Conservation (phyloP, 2,797 vertebrate genomes). For the Hyperoplus immaculatus region DNA sequence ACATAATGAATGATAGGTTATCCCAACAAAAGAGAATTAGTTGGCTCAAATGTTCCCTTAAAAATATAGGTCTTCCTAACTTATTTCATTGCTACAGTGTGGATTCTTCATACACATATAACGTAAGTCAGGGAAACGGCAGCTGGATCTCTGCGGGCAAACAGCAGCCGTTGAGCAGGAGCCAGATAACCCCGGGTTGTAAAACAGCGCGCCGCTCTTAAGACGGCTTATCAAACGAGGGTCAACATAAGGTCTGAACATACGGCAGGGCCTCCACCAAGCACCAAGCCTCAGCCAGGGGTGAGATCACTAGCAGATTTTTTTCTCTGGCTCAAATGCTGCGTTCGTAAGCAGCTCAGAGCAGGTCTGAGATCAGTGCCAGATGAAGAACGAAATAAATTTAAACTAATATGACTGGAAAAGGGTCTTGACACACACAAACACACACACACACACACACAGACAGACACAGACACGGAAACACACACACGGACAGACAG, state of each 20-base stretch:
- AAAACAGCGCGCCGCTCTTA: conserved; percentile 41
- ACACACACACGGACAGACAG: no score
- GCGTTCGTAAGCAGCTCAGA: conserved; percentile 15
- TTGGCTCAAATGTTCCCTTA: no score
- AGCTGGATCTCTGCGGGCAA: conserved; percentile 45
- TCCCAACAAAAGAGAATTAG: no score
- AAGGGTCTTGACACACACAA: no score
- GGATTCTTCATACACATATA: not conserved
- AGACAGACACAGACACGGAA: no score
- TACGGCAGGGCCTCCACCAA: conserved; percentile 15
- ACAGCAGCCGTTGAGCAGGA: conserved; percentile 43
- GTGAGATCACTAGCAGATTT: conserved; percentile 39
- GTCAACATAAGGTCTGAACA: conserved; percentile 52
- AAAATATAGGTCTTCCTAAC: no score
- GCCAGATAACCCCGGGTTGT: conserved; percentile 72
- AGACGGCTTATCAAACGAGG: conserved; percentile 59
- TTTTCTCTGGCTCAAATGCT: not conserved
- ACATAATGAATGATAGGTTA: no score
- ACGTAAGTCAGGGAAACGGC: conserved; percentile 21
- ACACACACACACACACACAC: no score
- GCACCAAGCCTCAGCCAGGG: conserved; percentile 16
- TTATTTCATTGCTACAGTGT: no score
- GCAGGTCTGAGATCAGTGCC: conserved; percentile 39
- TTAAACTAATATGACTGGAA: conserved; percentile 29
- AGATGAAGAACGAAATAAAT: conserved; percentile 28